Evolutionary conservation across 2,113 vertebrate genomes (phyloP), one percentile per base, ranked within the genome.

Genomic region (Syngnathoides biaculeatus): DNA sequence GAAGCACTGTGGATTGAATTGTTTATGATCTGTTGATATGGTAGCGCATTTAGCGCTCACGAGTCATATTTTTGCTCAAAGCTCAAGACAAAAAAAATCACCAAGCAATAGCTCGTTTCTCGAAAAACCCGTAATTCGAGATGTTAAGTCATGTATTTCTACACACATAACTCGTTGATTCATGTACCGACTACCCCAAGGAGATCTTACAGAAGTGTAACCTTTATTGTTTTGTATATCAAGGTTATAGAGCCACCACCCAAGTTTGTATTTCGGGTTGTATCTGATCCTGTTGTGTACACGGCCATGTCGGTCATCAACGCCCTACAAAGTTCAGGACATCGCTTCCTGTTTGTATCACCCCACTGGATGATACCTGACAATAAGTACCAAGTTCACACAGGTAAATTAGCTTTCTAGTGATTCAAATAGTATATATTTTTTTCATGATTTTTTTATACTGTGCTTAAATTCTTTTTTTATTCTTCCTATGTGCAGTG

Each of bases 271-370:
- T 98, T 99, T 84, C 90, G 96, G 76, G 95, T 92, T 22, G 95
- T 95, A 57, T 97, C 97, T 0, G 96, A 96, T 71, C 92, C 94
- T 11, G 89, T 95, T 14, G 92, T 99, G 68, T 99, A 96, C 90
- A 96, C 94, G 0, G 94, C 95, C 43, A 90, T 96, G 87, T 95
- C 96, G 8, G 94, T 99, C 71, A 91, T 94, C 77, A 97, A 96
- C 0, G 90, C 89, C 1, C 89, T 99, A 88, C 89, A 87, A 83
- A 72, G 89, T 89, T 77, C 91, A 0, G 80, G 87, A 8, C 93
- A 92, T 57, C 57, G 90, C 60, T 94, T 97, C 79, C 83, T 95
- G 68, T 93, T 93, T 2, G 75, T 96, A 68, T 92, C 91, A 60
- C 92, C 93, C 5, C 92, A 90, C 75, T 92, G 92, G 80, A 74